phyloP scores from a whole-genome alignment of 2,888 invertebrate species.

The Oxystoma pomonae region DNA sequence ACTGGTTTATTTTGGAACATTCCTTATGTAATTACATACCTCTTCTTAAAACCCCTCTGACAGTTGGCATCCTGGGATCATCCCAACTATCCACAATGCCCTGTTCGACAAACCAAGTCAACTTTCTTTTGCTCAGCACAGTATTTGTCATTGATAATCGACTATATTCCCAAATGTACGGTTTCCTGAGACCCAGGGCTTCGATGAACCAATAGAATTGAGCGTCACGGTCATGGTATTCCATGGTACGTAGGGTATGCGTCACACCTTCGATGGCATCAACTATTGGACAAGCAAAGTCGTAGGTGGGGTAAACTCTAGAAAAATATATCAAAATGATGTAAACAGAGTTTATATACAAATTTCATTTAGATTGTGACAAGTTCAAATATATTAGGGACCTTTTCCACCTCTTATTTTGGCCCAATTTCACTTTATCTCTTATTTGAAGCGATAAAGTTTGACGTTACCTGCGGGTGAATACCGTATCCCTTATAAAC shows the following conservation, averaged over 20 bases:
- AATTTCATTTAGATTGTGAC: no score
- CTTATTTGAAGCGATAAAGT: no score
- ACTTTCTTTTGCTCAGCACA: constrained; percentile 92
- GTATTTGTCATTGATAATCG: constrained; percentile 98
- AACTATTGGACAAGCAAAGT: constrained; percentile 99
- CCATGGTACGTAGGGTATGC: constrained; percentile 95
- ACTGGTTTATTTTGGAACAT: no score
- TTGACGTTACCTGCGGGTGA: no score
- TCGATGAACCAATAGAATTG: constrained; percentile 98
- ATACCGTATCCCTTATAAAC: no score
- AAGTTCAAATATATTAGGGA: no score
- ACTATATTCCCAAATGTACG: constrained; percentile 95
- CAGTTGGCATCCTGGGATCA: constrained; percentile 98
- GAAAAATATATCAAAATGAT: constrained; percentile 27
- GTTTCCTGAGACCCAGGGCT: constrained; percentile 78
- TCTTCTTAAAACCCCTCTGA: constrained; percentile 89
- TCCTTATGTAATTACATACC: no score
- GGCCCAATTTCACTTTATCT: no score
- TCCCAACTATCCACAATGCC: constrained; percentile 98
- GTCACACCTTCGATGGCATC: constrained; percentile 97
- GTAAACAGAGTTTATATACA: no score
- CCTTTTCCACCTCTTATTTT: no score
- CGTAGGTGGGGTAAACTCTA: constrained; percentile 98
- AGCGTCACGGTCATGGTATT: constrained; percentile 96
- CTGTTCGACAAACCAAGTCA: constrained; percentile 97